Conservation (phyloP, 2,888 invertebrate genomes). For the Vesta saturnalis region DNA sequence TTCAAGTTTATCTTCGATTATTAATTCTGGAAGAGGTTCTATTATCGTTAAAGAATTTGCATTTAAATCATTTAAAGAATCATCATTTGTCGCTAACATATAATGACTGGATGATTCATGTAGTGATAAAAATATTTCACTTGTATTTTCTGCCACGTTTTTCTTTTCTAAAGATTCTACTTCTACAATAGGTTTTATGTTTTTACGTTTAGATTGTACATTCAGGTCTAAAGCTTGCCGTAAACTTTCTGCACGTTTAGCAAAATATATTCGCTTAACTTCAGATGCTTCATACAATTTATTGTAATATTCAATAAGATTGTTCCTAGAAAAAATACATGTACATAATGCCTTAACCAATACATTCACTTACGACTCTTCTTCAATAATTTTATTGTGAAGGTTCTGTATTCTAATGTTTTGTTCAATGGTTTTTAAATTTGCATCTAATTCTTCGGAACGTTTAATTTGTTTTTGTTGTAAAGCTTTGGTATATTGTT, state of each 20-base stretch:
- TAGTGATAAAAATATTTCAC: constrained; percentile 61
- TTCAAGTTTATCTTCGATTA: too few relatives aligned
- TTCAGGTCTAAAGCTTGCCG: constrained; percentile 16
- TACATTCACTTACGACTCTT: constrained; percentile 61
- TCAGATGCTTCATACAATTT: constrained; percentile 70
- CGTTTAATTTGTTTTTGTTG: constrained; percentile 51
- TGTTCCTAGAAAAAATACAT: constrained; percentile 62
- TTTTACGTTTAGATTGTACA: background rate
- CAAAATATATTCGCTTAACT: constrained; percentile 60
- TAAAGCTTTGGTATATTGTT: constrained; percentile 55
- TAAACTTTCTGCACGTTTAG: constrained; percentile 50
- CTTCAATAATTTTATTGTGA: constrained; percentile 54
- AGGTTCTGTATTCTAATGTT: constrained; percentile 51
- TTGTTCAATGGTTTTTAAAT: constrained; percentile 52
- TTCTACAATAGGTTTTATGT: background rate
- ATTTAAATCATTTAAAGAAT: constrained; percentile 11
- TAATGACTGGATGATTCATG: constrained; percentile 6
- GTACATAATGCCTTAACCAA: too few relatives aligned
- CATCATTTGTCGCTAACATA: background rate
- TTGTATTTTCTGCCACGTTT: background rate
- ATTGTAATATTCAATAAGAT: constrained; percentile 72
- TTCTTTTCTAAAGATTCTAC: background rate
- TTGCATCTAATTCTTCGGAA: constrained; percentile 52
- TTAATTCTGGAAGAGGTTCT: background rate
- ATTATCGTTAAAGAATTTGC: constrained; percentile 12